phyloP scores from a whole-genome alignment of 2,888 invertebrate species.

The Pollenia angustigena region DNA sequence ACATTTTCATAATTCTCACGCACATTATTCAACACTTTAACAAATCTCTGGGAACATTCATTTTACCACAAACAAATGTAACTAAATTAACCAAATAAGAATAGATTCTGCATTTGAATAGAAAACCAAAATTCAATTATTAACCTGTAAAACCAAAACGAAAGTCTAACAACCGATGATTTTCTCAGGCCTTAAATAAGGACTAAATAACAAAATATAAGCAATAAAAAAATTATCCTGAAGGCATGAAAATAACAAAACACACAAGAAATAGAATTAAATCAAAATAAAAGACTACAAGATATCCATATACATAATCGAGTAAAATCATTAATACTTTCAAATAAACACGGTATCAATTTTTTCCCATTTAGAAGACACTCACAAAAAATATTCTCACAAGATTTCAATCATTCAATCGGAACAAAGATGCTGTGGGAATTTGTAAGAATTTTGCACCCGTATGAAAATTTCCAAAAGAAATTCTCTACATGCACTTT shows the following conservation, averaged over 20 bases:
- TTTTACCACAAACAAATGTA: conserved; percentile 34
- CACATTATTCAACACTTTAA: neutral
- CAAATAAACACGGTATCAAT: conserved; percentile 66
- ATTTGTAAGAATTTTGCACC: conserved; percentile 59
- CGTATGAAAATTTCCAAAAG: conserved; percentile 49
- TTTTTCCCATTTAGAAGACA: conserved; percentile 35
- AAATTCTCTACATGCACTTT: conserved; percentile 25
- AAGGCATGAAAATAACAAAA: conserved; percentile 49
- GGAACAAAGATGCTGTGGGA: conserved; percentile 65
- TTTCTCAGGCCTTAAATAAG: conserved; percentile 62
- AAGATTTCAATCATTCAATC: conserved; percentile 59
- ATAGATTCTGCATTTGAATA: conserved; percentile 51
- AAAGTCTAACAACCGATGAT: conserved; percentile 27
- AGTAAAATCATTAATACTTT: conserved; percentile 71
- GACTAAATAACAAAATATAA: conserved; percentile 9
- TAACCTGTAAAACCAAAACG: conserved; percentile 69
- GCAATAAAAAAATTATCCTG: conserved; percentile 33
- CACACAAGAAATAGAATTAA: conserved; percentile 20
- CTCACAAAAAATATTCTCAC: conserved; percentile 67
- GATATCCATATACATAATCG: conserved; percentile 50
- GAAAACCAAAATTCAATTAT: conserved; percentile 67
- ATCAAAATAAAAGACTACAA: conserved; percentile 1
- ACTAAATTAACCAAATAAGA: conserved; percentile 26
- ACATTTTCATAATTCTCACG: conserved; percentile 51
- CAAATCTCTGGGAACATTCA: conserved; percentile 57